These are phyloP conservation scores for Lithodes maja DNA, from an alignment of 2,888 invertebrate species.

Conservation along the genomic window DNA sequence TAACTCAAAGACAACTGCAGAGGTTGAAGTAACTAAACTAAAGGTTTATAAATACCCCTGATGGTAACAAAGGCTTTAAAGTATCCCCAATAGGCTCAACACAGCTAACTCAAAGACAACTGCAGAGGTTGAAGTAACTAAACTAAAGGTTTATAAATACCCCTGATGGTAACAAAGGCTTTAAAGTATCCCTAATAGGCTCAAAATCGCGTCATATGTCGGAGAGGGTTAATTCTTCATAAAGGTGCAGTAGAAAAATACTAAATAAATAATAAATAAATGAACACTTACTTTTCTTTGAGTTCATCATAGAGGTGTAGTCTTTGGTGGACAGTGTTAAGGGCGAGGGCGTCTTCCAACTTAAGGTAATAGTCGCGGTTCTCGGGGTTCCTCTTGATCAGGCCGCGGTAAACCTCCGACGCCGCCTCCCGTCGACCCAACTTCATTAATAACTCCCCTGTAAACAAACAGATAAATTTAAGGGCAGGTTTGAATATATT, in stretches of 20 bases:
- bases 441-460: constrained; percentile 76
- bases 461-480: constrained; percentile 63
- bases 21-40: too few relatives aligned
- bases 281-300: constrained; percentile 63
- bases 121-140: too few relatives aligned
- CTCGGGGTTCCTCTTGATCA: constrained; percentile 96
- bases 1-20: too few relatives aligned
- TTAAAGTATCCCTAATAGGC: too few relatives aligned
- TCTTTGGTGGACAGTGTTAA: constrained; percentile 83
- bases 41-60: too few relatives aligned
- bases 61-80: too few relatives aligned
- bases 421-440: constrained; percentile 81
- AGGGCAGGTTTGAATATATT: background rate
- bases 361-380: constrained; percentile 94
- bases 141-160: too few relatives aligned
- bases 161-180: too few relatives aligned
- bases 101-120: too few relatives aligned
- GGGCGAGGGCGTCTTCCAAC: constrained; percentile 88
- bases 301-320: constrained; percentile 85
- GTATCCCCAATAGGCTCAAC: too few relatives aligned
- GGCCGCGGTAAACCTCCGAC: constrained; percentile 85
- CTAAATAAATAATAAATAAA: background rate
- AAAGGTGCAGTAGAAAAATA: background rate
- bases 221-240: too few relatives aligned
- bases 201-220: too few relatives aligned